Evolutionary conservation across 2,797 vertebrate genomes (phyloP).

Genomic region (Rhabdomys pumilio): DNA sequence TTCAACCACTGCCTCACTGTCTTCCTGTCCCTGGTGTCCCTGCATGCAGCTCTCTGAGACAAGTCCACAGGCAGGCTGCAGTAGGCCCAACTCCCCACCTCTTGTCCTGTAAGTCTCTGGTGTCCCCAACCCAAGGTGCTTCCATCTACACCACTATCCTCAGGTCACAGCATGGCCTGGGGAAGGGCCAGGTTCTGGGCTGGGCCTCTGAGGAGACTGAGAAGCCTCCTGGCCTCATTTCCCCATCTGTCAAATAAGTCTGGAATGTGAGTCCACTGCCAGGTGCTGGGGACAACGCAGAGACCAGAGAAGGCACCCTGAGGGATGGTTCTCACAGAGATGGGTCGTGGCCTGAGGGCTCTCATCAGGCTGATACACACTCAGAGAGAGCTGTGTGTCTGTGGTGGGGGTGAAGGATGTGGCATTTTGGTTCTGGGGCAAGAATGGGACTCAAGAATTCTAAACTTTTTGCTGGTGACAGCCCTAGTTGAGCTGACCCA

Average conservation of each 20-base stretch:
- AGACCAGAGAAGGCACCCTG: neutral
- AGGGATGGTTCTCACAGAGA: neutral
- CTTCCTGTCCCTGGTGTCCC: neutral
- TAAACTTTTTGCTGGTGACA: neutral
- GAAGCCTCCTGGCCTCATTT: slow-evolving; percentile 72
- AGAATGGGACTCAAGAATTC: neutral
- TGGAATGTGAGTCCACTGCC: slow-evolving; percentile 50
- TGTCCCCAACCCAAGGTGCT: neutral
- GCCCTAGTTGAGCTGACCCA: neutral
- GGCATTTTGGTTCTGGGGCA: neutral
- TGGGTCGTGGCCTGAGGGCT: neutral
- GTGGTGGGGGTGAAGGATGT: accelerated
- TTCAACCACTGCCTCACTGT: neutral
- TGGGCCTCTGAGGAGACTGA: slow-evolving; percentile 60
- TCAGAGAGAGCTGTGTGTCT: neutral
- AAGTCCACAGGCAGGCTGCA: neutral
- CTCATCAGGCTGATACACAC: neutral
- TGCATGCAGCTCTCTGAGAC: neutral
- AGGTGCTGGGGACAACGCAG: slow-evolving; percentile 41
- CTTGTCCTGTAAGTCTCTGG: neutral
- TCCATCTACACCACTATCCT: neutral
- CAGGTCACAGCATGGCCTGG: slow-evolving; percentile 46
- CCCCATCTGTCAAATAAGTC: slow-evolving; percentile 72
- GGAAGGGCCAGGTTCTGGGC: slow-evolving; percentile 48
- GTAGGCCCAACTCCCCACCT: neutral